Base-by-base conservation (phyloP, 2,113 vertebrate genomes). In the Xiphophorus hellerii region DNA sequence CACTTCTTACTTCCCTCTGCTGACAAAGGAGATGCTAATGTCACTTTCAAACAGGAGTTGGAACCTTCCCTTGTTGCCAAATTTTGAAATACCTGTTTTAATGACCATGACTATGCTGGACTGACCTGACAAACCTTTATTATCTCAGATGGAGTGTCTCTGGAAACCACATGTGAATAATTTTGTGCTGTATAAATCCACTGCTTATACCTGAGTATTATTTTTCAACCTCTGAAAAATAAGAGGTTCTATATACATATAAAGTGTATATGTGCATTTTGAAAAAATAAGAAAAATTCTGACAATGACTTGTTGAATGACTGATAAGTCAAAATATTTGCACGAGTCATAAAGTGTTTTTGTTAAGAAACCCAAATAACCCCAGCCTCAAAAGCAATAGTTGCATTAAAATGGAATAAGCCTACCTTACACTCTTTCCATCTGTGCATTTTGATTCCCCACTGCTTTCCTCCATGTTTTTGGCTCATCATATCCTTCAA, bases 391-490 rank as follows among this genome's bases (percentile, higher is more conserved):
- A 17, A 54, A 75, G 62, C 5, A 13, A 11, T 9, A 22, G 60
- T 66, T 44, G 54, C n/a, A 58, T 1, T 67, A 28, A 25, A 44
- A 33, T 15, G 62, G 17, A 31, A 31, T 54, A 42, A 65, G 10
- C 39, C 39, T 0, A 22, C 25, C 11, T 48, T 37, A 15, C 54
- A 66, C 29, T 70, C 33, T 15, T 7, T 67, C 42, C 65, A 62
- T 71, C 39, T 44, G 66, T 64, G 63, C 51, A 39, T 82, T 76
- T 84, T 62, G 28, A 66, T 58, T 73, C 80, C 67, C 61, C 28
- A 35, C 22, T 76, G 68, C 60, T 71, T 76, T 66, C 63, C 74
- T 78, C 62, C 58, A 31, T 83, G 51, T 54, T 76, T 71, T 76
- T 71, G 10, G 12, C 69, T 74, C 74, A 63, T 80, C 69, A 69